Evolutionary conservation across 2,797 vertebrate species (phyloP).

Genomic region (Hippopotamyrus pictus): DNA sequence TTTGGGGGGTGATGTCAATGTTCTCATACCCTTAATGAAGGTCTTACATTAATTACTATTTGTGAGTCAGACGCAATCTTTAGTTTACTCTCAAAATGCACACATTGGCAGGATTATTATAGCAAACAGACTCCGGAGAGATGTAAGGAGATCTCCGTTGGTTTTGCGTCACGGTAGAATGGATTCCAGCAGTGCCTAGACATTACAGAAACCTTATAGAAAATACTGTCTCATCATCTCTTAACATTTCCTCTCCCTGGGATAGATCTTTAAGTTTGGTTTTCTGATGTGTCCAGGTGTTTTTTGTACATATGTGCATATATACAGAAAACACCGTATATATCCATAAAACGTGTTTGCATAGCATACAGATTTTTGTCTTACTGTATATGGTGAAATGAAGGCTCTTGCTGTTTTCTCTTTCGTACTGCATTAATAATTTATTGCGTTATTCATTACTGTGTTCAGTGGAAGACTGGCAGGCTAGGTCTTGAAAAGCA

Average conservation of each 20-base stretch:
- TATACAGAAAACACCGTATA: not conserved
- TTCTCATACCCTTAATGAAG: slow-evolving; percentile 11
- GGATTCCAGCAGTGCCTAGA: not conserved
- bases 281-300: not conserved
- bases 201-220: not conserved
- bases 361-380: not conserved
- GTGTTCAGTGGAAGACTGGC: not conserved
- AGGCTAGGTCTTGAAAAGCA: not conserved
- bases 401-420: not conserved
- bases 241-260: slow-evolving; percentile 32
- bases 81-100: not conserved
- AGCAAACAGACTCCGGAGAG: not conserved
- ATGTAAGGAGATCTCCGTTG: not conserved
- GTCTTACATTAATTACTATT: not conserved
- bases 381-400: not conserved
- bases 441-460: not conserved
- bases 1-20: slow-evolving; percentile 42
- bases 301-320: not conserved
- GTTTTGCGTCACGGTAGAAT: not conserved
- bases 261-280: not conserved
- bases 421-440: not conserved
- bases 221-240: not conserved
- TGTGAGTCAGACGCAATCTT: not conserved
- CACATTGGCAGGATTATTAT: too few species aligned
- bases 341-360: not conserved